Evolutionary conservation across 2,113 vertebrate genomes (phyloP), one percentile per base, ranked within the genome.

Genomic region (Pelobates fuscus): DNA sequence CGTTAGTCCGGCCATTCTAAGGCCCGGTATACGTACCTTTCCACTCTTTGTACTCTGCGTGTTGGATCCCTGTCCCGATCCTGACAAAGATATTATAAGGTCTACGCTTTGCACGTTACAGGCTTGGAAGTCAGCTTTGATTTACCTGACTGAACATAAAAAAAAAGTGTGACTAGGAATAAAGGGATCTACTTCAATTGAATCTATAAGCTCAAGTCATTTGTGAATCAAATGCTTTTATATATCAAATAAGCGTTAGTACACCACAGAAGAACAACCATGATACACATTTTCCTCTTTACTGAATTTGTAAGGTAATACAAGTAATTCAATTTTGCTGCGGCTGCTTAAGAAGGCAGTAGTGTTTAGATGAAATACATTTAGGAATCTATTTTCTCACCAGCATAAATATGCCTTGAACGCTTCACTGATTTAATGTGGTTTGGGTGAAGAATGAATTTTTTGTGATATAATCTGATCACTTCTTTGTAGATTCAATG

Each of bases 391-490:
- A 57, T 67, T 41, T 24, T 37, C 32, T 61, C 58, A 59, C 18
- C 67, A 41, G 58, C 20, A 11, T 70, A 58, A 79, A 80, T 60
- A 64, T 11, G 0, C 80, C 67, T 78, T 21, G 78, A 74, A 44
- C n/a, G 78, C 82, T 81, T 84, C 82, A 84, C 75, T 75, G 86
- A 69, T 85, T 88, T 85, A 82, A 86, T 83, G 79, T 88, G 86
- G 20, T 77, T 83, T 88, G 84, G 84, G 77, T 0, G 78, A 79
- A 29, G 41, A 20, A 63, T 20, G 20, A n/a, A 80, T 77, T 37
- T 52, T 78, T 63, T 62, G 78, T 85, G 84, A 81, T 77, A 79
- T 77, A 78, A 71, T 59, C 79, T 1, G 77, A 81, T 80, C 76
- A 65, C 77, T 80, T 78, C 78, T 72, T 1, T 75, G 78, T 12